Base-by-base conservation (phyloP, 1,140 invertebrate species). In the Aphaenogaster rudis region DNA sequence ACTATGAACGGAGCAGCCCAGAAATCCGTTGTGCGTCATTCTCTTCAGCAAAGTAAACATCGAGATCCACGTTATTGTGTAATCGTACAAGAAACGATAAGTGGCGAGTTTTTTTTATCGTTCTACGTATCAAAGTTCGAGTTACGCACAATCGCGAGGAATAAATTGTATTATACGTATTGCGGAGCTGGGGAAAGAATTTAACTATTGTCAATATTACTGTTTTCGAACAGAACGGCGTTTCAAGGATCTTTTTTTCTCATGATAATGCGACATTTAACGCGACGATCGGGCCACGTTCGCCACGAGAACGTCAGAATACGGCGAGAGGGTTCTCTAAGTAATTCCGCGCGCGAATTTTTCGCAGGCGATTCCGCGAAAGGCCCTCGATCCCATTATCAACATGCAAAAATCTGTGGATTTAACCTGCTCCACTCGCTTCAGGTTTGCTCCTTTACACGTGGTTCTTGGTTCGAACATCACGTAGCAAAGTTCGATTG, bases 41-140 rank as follows among this genome's bases (percentile, higher is more conserved):
- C 81, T 91, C 11, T n/a, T 86, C 36, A 80, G 66, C 33, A 86
- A 52, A 85, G 9, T 86, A 88, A 88, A 84, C 88, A 92, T 93
- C 39, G 52, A 42, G 15, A 88, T 57, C 8, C 54, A 80, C 66
- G 21, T 88, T 74, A 78, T 90, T 86, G 52, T 69, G 52, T 42
- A 86, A 91, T 87, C 77, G 39, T 77, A 11, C 5, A 48, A 61
- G 57, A 72, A 39, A 2, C 6, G 74, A 86, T 61, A 82, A 78
- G 33, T 2, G 3, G 3, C 3, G 0, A 33, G 2, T 61, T n/a
- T 77, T 76, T 21, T 85, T 54, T 54, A 77, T 85, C n/a, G 5
- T 54, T 64, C 3, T 45, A 5, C 0, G 17, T 77, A 6, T 86
- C 82, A 86, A 66, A 78, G 74, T 45, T 63, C 74, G n/a, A 21